These are phyloP conservation scores for Amblyraja radiata DNA, from an alignment of 2,797 vertebrate species.

Conservation along the genomic window DNA sequence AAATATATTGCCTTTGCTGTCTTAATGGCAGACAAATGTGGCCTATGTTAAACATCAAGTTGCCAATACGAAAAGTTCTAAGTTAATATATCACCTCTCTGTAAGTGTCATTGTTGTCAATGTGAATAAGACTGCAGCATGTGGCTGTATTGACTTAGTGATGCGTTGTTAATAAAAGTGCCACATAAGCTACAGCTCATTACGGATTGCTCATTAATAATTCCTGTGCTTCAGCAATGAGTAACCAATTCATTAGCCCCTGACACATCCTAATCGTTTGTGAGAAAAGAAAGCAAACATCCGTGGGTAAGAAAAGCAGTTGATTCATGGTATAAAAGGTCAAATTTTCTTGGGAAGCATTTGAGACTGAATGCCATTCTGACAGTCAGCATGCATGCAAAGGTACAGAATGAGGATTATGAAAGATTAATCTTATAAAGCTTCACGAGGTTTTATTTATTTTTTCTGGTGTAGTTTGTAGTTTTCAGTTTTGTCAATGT, in stretches of 20 bases:
- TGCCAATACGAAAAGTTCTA: neutral
- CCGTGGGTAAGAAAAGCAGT: neutral
- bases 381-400: neutral
- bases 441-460: neutral
- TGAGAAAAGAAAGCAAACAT: constrained; percentile 1
- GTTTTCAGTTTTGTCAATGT: neutral
- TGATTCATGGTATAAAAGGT: neutral
- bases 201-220: constrained; percentile 18
- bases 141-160: neutral
- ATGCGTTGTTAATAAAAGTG: neutral
- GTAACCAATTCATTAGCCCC: neutral
- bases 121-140: neutral
- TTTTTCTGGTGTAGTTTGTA: neutral
- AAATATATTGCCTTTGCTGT: neutral
- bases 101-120: neutral
- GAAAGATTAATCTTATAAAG: neutral
- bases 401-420: neutral
- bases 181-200: neutral
- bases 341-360: constrained; percentile 1
- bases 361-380: neutral
- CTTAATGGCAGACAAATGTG: neutral
- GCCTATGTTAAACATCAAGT: neutral
- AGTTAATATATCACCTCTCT: neutral
- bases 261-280: neutral
- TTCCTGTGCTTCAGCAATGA: neutral